These are phyloP conservation scores for Enteromius fasciolatus DNA, from an alignment of 2,797 vertebrate species.

Conservation along the genomic window DNA sequence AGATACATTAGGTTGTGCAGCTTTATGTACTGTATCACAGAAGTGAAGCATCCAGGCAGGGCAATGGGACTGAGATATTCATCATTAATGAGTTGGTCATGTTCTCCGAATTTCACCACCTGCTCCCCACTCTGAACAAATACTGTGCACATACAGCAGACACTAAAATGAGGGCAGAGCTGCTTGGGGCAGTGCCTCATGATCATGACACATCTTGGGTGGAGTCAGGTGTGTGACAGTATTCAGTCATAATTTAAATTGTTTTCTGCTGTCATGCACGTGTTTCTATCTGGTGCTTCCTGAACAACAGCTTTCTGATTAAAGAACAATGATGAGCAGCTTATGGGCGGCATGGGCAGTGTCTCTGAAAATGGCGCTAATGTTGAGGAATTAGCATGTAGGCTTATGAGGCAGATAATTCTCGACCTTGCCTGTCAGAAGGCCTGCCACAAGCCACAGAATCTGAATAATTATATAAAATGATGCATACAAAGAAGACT, in stretches of 20 bases:
- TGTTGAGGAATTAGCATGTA: slow-evolving; percentile 5
- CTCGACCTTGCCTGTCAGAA: not conserved
- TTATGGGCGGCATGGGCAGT: not conserved
- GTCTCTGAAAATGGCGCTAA: not conserved
- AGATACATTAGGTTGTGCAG: not conserved
- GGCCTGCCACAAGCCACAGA: not conserved
- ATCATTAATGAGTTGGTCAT: slow-evolving; percentile 57
- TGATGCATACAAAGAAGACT: not conserved
- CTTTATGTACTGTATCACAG: slow-evolving; percentile 39
- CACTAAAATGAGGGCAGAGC: slow-evolving; percentile 37
- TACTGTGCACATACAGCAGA: slow-evolving; percentile 14
- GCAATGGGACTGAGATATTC: slow-evolving; percentile 44
- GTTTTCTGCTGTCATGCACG: not conserved
- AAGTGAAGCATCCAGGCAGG: slow-evolving; percentile 31
- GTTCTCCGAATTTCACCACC: slow-evolving; percentile 56
- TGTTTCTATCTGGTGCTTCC: slow-evolving; percentile 21
- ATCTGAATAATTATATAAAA: not conserved
- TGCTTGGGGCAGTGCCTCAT: slow-evolving; percentile 19
- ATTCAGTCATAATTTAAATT: slow-evolving; percentile 24
- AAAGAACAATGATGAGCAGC: slow-evolving; percentile 26
- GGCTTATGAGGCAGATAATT: not conserved
- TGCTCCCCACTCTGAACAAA: slow-evolving; percentile 44
- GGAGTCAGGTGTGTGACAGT: slow-evolving; percentile 28
- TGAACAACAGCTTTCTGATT: slow-evolving; percentile 27
- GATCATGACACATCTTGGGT: slow-evolving; percentile 40